Evolutionary conservation across 2,888 invertebrate species (phyloP).

Genomic region (Ormia ochracea): DNA sequence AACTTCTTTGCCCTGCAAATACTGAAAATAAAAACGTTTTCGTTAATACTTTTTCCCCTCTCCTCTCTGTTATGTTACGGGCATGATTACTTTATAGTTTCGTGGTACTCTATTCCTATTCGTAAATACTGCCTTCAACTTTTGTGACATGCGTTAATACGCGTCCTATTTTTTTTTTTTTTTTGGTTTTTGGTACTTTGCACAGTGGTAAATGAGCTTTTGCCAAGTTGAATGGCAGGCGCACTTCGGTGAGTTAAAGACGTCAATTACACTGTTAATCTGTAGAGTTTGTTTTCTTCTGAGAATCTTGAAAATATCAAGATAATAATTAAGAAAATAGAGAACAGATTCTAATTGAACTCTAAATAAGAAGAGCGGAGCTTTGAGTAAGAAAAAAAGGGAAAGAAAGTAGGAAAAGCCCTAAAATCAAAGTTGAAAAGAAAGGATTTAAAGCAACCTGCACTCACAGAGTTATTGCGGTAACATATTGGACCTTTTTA

Average conservation of each 20-base stretch:
- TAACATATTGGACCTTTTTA: too few species aligned
- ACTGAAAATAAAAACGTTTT: background rate
- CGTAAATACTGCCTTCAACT: background rate
- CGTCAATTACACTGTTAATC: constrained; percentile 1
- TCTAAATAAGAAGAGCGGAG: too few species aligned
- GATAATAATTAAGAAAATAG: too few species aligned
- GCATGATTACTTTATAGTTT: constrained; percentile 23
- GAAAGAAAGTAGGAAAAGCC: too few species aligned
- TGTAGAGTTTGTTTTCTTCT: too few species aligned
- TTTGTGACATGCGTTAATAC: constrained; percentile 23
- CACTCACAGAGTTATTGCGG: too few species aligned
- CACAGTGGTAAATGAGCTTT: background rate
- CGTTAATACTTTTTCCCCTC: background rate
- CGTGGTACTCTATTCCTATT: constrained; percentile 15
- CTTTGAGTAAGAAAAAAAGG: too few species aligned
- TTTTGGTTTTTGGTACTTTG: too few species aligned
- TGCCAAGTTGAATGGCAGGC: background rate
- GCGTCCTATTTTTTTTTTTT: constrained; percentile 4
- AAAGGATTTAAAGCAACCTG: too few species aligned
- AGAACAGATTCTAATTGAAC: too few species aligned
- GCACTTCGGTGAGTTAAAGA: constrained; percentile 25
- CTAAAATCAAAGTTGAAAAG: too few species aligned
- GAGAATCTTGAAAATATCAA: too few species aligned
- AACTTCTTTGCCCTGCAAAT: background rate
- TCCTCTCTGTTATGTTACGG: background rate